Base-by-base conservation (phyloP, 2,888 invertebrate species). In the Metopia argyrocephala region DNA sequence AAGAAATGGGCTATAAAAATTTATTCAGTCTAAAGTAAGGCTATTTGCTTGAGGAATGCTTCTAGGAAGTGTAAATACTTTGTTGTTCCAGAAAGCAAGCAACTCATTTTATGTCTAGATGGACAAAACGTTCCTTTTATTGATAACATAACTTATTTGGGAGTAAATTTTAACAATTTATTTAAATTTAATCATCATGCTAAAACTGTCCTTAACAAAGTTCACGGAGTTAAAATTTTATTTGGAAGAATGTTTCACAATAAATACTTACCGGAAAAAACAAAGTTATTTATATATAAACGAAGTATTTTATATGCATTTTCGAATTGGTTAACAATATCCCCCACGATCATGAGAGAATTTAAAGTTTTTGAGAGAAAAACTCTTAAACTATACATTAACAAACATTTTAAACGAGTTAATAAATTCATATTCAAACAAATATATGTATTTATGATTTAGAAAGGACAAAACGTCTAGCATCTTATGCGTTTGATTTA, bases 161-260 rank as follows among this genome's bases (percentile, higher is more conserved):
- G 46, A 5, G 27, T 64, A 18, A 3, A 48, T 15, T 64, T 64
- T 3, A 38, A 64, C 6, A 18, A 46, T 9, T 7, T 25, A 23
- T 7, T 62, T 23, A 62, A 62, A n/a, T 62, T 62, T 25, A 62
- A 62, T 23, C 25, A 9, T n/a, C 46, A 62, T 18, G 48, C 27
- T 50, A 64, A 28, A 64, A 45, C 6, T 12, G 20, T 21, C 2
- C 46, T 15, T 0, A 50, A 46, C 2, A 50, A 48, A 62, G 62
- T n/a, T n/a, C n/a, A n/a, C n/a, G 25, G 3, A n/a, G 28, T 2
- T 28, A 56, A 56, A 18, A 45, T n/a, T n/a, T 45, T 0, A 15
- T 20, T 61, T 45, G 21, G 61, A 45, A 61, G 6, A 61, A 23
- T 45, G 6, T 23, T 23, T 18, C n/a, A n/a, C n/a, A n/a, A n/a